Conservation (phyloP, 1,140 invertebrate species). For the Habropoda laboriosa region DNA sequence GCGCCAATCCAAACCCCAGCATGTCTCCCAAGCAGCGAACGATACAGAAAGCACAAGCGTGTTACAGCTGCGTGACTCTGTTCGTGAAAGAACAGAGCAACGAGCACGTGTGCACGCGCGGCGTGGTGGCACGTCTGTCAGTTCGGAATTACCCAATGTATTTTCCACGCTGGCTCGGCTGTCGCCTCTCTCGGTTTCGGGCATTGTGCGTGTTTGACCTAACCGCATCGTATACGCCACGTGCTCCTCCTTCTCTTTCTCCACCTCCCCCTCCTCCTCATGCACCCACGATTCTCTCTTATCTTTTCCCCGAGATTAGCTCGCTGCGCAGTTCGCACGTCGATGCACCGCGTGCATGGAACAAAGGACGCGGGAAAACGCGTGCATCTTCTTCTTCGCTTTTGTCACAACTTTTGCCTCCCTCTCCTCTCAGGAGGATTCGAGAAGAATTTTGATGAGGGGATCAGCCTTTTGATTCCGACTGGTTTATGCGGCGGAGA, state of each 20-base stretch:
- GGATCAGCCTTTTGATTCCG: not conserved
- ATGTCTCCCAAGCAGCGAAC: not conserved
- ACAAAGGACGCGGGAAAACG: conserved; percentile 25
- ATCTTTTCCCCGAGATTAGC: conserved; percentile 27
- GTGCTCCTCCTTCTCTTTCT: not conserved
- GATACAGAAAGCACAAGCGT: not conserved
- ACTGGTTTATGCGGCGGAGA: too few species aligned
- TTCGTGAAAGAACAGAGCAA: not conserved
- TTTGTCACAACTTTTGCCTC: not conserved
- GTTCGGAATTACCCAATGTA: conserved; percentile 34
- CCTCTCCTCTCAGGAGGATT: not conserved
- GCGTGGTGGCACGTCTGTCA: conserved; percentile 18
- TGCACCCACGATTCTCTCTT: conserved; percentile 14
- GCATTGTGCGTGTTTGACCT: conserved; percentile 31
- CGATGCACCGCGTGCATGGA: conserved; percentile 15
- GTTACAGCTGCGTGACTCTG: not conserved
- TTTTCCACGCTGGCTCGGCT: conserved; percentile 23
- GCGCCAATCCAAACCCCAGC: too few species aligned
- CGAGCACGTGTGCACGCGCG: conserved; percentile 23
- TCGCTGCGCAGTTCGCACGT: conserved; percentile 25
- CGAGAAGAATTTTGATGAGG: not conserved
- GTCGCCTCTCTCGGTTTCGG: conserved; percentile 18
- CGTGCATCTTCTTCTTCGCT: not conserved
- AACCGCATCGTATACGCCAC: conserved; percentile 16
- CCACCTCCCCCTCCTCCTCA: not conserved